These are phyloP conservation scores for Lonchura striata DNA, from an alignment of 2,113 vertebrate genomes.

Conservation along the genomic window DNA sequence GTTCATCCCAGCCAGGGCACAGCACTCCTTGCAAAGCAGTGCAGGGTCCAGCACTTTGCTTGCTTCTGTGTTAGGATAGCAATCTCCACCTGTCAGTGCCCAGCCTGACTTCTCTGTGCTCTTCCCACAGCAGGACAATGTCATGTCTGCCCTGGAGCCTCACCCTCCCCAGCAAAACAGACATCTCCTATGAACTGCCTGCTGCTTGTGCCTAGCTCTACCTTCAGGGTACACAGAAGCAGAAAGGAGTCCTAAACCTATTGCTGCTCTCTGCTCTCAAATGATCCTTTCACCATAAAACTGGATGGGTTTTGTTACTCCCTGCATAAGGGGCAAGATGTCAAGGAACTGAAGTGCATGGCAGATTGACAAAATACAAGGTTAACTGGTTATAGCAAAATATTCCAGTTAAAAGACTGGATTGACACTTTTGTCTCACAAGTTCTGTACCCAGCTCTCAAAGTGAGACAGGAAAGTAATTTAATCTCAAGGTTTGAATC, in stretches of 20 bases:
- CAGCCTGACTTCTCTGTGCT: conserved; percentile 17
- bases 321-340: background rate
- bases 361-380: background rate
- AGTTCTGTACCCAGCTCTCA: background rate
- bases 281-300: background rate
- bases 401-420: background rate
- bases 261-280: background rate
- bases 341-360: background rate
- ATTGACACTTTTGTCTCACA: background rate
- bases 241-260: background rate
- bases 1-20: background rate
- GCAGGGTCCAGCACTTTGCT: background rate
- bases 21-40: background rate
- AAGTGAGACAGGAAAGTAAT: background rate
- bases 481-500: background rate
- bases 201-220: conserved; percentile 28
- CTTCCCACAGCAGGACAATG: conserved; percentile 57
- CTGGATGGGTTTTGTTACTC: background rate
- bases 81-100: background rate
- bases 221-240: background rate
- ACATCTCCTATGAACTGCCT: conserved; percentile 2
- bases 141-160: conserved; percentile 65
- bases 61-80: background rate
- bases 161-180: conserved; percentile 27
- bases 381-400: background rate